phyloP scores from a whole-genome alignment of 2,113 vertebrate species.

The Trachemys scripta region DNA sequence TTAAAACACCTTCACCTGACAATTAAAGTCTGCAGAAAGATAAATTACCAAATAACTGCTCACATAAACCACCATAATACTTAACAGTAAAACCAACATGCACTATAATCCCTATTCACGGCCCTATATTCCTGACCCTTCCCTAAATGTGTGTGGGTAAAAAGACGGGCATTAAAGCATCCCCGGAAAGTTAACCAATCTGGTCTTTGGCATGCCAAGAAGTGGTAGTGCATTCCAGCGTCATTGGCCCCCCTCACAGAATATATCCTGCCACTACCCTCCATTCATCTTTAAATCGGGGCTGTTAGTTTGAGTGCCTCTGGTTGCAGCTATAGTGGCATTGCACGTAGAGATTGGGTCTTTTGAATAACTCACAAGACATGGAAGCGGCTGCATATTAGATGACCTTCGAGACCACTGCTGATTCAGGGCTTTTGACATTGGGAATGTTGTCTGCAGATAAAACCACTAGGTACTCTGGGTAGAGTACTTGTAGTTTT shows the following conservation, averaged over 20 bases:
- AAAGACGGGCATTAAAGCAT: background rate
- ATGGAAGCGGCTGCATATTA: background rate
- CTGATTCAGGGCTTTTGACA: background rate
- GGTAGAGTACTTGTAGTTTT: background rate
- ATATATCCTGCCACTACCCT: background rate
- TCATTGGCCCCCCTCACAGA: background rate
- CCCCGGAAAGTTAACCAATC: background rate
- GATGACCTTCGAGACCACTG: background rate
- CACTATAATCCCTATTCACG: background rate
- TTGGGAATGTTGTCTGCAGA: background rate
- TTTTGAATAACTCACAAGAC: background rate
- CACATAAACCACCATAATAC: background rate
- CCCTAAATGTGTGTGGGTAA: background rate
- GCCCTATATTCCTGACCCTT: conserved; percentile 14
- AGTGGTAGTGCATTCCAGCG: background rate
- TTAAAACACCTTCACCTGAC: background rate
- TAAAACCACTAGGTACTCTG: background rate
- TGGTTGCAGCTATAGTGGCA: background rate
- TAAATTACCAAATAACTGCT: background rate
- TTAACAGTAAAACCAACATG: background rate
- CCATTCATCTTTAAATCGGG: background rate
- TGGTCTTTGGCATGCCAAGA: background rate
- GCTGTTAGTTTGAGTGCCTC: background rate
- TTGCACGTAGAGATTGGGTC: rapidly evolving
- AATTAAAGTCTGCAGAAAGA: background rate